Percentiles rank a stretch among this genome's conserved stretches.
Conservation (phyloP, 1,140 invertebrate species). For the Drosophila tani region DNA sequence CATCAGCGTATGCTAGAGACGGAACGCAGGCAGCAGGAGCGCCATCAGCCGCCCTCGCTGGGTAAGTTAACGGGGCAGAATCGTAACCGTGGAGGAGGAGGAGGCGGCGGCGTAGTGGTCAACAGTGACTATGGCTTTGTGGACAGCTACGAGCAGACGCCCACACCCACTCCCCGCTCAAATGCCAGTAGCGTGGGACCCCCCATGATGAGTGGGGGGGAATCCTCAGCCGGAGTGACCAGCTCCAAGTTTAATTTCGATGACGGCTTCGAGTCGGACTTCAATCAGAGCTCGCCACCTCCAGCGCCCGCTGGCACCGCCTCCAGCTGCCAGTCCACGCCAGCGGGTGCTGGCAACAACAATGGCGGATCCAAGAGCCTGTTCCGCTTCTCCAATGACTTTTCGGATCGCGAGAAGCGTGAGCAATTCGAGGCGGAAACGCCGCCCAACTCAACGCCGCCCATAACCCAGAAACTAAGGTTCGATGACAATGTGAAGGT, state of each 20-base stretch:
- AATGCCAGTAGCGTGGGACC: slow-evolving; percentile 74
- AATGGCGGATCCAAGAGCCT: slow-evolving; percentile 67
- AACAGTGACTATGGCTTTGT: slow-evolving; percentile 80
- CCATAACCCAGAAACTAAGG: slow-evolving; percentile 80
- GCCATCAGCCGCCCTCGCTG: slow-evolving; percentile 55
- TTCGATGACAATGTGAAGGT: slow-evolving; percentile 84
- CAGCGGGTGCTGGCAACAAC: slow-evolving; percentile 48
- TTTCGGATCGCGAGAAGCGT: slow-evolving; percentile 86
- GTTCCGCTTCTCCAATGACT: slow-evolving; percentile 87
- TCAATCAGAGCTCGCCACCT: slow-evolving; percentile 82
- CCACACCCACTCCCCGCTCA: slow-evolving; percentile 74
- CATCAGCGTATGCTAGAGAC: slow-evolving; percentile 81
- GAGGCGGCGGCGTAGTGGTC: slow-evolving; percentile 25
- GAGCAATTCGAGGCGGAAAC: slow-evolving; percentile 63
- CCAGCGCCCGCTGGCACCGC: slow-evolving; percentile 77
- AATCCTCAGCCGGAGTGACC: slow-evolving; percentile 56
- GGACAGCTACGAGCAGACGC: slow-evolving; percentile 81
- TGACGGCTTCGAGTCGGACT: slow-evolving; percentile 84
- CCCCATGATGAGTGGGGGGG: slow-evolving; percentile 65
- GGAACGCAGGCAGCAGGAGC: slow-evolving; percentile 69
- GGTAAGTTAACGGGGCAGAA: slow-evolving; percentile 63
- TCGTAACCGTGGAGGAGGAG: slow-evolving; percentile 42
- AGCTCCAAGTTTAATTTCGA: slow-evolving; percentile 81
- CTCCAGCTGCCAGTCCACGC: slow-evolving; percentile 79
- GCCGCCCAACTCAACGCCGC: slow-evolving; percentile 58